These are phyloP conservation scores for Meloe dianella DNA, from an alignment of 2,888 invertebrate species.

Conservation along the genomic window DNA sequence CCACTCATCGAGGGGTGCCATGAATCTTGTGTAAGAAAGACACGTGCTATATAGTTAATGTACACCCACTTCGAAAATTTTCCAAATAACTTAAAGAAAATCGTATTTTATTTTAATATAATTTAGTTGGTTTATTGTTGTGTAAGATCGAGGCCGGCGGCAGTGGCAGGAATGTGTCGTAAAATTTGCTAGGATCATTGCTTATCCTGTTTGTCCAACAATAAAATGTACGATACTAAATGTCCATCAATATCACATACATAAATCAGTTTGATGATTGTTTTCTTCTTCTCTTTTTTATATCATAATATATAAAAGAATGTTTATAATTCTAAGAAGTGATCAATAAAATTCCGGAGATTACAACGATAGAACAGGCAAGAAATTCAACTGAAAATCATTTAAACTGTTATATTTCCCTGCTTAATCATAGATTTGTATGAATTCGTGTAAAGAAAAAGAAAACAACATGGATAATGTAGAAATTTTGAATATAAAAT, in stretches of 20 bases:
- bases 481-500: no score
- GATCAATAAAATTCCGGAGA: not conserved
- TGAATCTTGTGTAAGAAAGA: constrained; percentile 17
- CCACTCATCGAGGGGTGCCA: constrained; percentile 41
- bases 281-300: not conserved
- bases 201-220: constrained; percentile 17
- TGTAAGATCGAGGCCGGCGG: not conserved
- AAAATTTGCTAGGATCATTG: constrained; percentile 24
- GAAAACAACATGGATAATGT: no score
- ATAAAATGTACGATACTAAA: constrained; percentile 33
- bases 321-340: constrained; percentile 11
- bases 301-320: not conserved
- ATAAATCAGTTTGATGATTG: constrained; percentile 30
- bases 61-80: constrained; percentile 6
- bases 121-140: not conserved
- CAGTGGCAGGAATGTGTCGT: constrained; percentile 13
- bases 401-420: not conserved
- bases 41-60: constrained; percentile 20
- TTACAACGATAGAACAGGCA: not conserved
- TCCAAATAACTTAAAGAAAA: not conserved
- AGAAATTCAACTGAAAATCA: not conserved
- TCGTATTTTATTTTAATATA: not conserved
- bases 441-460: no score
- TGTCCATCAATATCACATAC: constrained; percentile 27
- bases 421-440: no score